A percentile compares a stretch with the other conserved stretches of the same genome.
Evolutionary conservation across 2,797 vertebrate genomes (phyloP).

Genomic region (Synanceia verrucosa): DNA sequence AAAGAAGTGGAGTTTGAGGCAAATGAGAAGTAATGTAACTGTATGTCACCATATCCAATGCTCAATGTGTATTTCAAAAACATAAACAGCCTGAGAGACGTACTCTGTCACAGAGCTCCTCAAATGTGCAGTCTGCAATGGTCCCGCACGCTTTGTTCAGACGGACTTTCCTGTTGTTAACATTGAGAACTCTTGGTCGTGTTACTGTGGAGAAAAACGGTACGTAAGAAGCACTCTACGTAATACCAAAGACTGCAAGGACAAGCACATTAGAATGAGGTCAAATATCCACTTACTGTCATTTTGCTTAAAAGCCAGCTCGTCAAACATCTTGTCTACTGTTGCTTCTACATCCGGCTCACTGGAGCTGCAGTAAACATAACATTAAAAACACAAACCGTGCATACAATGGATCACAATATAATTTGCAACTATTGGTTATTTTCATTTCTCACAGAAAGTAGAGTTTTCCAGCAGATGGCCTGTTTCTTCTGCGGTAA

Average conservation of each 20-base stretch:
- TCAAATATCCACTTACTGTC: constrained; percentile 90
- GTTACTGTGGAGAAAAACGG: constrained; percentile 87
- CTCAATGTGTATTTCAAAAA: neutral
- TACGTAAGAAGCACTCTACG: constrained; percentile 47
- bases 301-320: constrained; percentile 98
- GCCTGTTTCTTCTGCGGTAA: constrained; percentile 89
- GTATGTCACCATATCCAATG: neutral
- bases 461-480: constrained; percentile 92
- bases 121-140: constrained; percentile 94
- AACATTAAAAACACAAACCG: neutral
- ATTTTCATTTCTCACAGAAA: constrained; percentile 88
- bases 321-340: constrained; percentile 97
- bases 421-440: neutral
- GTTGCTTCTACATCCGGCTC: constrained; percentile 91
- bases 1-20: neutral
- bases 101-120: constrained; percentile 97
- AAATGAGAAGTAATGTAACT: neutral
- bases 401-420: neutral
- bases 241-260: neutral
- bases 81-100: constrained; percentile 58
- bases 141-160: constrained; percentile 96
- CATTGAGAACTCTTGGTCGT: constrained; percentile 92
- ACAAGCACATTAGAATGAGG: neutral
- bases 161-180: constrained; percentile 92
- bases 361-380: constrained; percentile 85